Evolutionary conservation across 2,113 vertebrate species (phyloP).

Genomic region (Myiagra hebetior): DNA sequence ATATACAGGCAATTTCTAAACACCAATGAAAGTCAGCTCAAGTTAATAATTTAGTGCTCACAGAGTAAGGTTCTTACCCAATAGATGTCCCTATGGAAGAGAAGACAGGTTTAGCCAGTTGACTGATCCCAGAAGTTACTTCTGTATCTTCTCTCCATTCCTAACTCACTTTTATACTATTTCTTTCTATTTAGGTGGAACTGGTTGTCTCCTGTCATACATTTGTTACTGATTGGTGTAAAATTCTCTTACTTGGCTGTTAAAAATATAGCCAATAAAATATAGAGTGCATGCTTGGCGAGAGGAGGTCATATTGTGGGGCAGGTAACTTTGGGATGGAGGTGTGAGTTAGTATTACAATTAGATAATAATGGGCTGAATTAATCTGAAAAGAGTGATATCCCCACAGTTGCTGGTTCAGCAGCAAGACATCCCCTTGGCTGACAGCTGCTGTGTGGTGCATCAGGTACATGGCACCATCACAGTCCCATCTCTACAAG

Average conservation of each 20-base stretch:
- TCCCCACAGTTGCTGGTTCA: not conserved
- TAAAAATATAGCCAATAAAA: not conserved
- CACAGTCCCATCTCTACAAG: accelerated
- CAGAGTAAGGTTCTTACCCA: not conserved
- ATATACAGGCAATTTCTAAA: not conserved
- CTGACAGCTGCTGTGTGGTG: not conserved
- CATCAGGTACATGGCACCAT: not conserved
- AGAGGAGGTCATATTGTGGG: not conserved
- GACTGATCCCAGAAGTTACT: not conserved
- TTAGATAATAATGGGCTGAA: not conserved
- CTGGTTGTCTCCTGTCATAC: not conserved
- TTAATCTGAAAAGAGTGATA: not conserved
- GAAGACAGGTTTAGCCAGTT: not conserved
- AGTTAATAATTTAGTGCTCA: not conserved
- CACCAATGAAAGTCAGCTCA: not conserved
- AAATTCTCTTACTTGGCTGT: accelerated
- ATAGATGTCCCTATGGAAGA: not conserved
- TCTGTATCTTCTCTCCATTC: not conserved
- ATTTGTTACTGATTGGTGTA: not conserved
- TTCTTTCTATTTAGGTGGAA: not conserved
- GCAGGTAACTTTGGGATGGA: not conserved
- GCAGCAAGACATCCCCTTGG: not conserved
- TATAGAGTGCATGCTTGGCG: not conserved
- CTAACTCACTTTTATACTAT: not conserved
- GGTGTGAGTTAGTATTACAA: not conserved